Evolutionary conservation across 2,888 invertebrate genomes (phyloP).

Genomic region (Tachina grossa): DNA sequence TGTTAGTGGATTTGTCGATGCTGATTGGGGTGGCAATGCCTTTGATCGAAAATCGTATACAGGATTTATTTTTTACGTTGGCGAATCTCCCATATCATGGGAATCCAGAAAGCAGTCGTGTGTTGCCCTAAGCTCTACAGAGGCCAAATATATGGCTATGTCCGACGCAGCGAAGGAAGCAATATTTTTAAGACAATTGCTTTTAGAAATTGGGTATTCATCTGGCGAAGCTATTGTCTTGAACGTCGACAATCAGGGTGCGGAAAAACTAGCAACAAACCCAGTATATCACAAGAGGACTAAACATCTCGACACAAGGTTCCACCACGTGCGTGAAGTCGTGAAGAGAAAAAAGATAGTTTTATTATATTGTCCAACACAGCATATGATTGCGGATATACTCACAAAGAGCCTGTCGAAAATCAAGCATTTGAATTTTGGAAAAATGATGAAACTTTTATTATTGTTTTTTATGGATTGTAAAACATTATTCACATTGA

Average conservation of each 20-base stretch:
- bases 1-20: conserved; percentile 42
- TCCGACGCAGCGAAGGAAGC: background rate
- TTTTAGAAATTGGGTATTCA: background rate
- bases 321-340: conserved; percentile 7
- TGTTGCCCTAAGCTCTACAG: background rate
- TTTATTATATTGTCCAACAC: background rate
- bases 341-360: background rate
- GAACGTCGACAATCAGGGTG: background rate
- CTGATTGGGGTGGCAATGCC: conserved; percentile 55
- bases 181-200: background rate
- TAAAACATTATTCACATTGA: background rate
- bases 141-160: conserved; percentile 10
- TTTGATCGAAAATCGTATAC: no score
- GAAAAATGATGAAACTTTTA: background rate
- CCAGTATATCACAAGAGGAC: conserved; percentile 4
- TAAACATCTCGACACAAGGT: conserved; percentile 1
- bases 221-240: background rate
- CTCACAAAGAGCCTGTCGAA: background rate
- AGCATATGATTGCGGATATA: background rate
- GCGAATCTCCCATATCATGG: no score
- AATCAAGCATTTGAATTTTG: background rate
- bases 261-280: background rate
- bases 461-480: background rate
- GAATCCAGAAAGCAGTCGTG: no score
- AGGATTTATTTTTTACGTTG: no score